Base-by-base conservation (phyloP, 2,888 invertebrate species). In the Oasisia sp. region DNA sequence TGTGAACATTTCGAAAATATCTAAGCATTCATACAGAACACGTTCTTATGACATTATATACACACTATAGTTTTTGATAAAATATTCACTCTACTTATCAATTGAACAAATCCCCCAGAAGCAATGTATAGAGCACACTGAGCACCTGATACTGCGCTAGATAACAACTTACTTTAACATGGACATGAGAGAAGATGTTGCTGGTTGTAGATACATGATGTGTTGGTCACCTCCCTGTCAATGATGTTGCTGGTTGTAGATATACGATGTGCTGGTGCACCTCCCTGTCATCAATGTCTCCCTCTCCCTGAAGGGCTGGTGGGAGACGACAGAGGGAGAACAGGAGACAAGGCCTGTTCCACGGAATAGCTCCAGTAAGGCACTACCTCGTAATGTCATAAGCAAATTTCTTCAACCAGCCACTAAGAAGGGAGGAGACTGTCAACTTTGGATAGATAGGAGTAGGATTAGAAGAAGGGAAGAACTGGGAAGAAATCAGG, bases 221-320 rank as follows among this genome's bases (percentile, higher is more conserved):
- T 94, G 4, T 32, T 98, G 93, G 97, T 97, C 97, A 97, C 32
- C 95, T 98, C 94, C 98, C n/a, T n/a, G n/a, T n/a, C n/a, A n/a
- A n/a, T n/a, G 19, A 58, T 38, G 90, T 90, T 12, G 32, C 19
- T 90, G 32, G 4, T 19, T 44, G 32, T 32, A 91, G 45, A 45
- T 32, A 9, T 45, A n/a, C 91, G 94, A 94, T 58, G 95, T 94
- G 4, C 44, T 98, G 93, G 97, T 97, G 95, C 97, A 97, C 32
- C 95, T 98, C 94, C 98, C 98, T 0, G 97, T 97, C n/a, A 95
- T 98, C 19, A 97, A 97, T 92, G 95, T 98, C 91, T 97, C 96
- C 93, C 94, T 98, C 91, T 95, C 96, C 12, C 95, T 98, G 11
- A 97, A 97, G 91, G 98, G 98, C 93, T 97, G 91, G 97, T 96